These are phyloP conservation scores for Eublepharis macularius DNA, from an alignment of 2,113 vertebrate genomes.

Conservation along the genomic window DNA sequence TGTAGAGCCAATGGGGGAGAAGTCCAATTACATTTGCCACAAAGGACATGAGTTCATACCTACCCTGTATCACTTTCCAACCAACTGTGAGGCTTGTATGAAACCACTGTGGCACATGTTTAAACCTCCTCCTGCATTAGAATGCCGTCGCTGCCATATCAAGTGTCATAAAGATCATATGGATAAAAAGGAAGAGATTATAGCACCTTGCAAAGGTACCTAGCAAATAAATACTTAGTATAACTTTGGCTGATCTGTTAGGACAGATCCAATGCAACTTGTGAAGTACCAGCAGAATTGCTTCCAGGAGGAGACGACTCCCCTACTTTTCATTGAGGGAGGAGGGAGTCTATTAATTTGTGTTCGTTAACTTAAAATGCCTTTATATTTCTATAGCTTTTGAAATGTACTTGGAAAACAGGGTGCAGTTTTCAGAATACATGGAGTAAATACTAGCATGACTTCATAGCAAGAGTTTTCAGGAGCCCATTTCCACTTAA, in stretches of 20 bases:
- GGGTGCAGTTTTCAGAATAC: not conserved
- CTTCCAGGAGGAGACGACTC: not conserved
- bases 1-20: constrained; percentile 91
- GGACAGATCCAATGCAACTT: not conserved
- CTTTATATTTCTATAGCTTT: not conserved
- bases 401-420: not conserved
- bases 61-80: constrained; percentile 97
- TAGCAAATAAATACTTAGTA: not conserved
- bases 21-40: constrained; percentile 97
- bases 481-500: no score
- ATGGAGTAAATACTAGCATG: not conserved
- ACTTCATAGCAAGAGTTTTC: not conserved
- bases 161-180: constrained; percentile 99
- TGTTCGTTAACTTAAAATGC: not conserved
- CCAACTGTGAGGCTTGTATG: constrained; percentile 98
- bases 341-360: not conserved
- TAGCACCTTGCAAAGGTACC: constrained; percentile 94
- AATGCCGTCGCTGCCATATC: constrained; percentile 98
- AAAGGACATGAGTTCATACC: constrained; percentile 99
- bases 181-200: constrained; percentile 97
- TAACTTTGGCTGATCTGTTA: not conserved
- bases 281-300: not conserved
- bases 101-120: constrained; percentile 99
- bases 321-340: not conserved
- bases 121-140: constrained; percentile 96